phyloP scores from a whole-genome alignment of 1,140 invertebrate species.

The Drosophila gunungcola region DNA sequence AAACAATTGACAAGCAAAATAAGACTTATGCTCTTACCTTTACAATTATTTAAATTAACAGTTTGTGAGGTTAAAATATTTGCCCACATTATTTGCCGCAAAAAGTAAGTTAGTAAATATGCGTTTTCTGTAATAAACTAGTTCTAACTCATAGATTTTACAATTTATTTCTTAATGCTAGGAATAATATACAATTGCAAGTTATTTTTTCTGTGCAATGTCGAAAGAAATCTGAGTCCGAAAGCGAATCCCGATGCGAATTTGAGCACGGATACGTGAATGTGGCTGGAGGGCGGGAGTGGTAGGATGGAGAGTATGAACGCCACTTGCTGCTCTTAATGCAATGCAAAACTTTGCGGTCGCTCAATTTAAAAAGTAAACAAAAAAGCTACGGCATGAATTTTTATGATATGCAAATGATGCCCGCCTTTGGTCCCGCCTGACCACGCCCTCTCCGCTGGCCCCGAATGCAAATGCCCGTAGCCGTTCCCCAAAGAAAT shows the following conservation, averaged over 20 bases:
- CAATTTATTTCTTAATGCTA: not conserved
- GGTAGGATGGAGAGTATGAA: slow-evolving; percentile 12
- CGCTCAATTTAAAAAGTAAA: slow-evolving; percentile 81
- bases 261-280: slow-evolving; percentile 25
- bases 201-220: slow-evolving; percentile 19
- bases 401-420: slow-evolving; percentile 81
- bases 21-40: no score
- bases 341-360: slow-evolving; percentile 79
- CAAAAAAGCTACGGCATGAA: slow-evolving; percentile 77
- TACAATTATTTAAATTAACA: no score
- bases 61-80: no score
- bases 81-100: no score
- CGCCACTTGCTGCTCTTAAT: slow-evolving; percentile 62
- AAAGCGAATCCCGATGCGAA: slow-evolving; percentile 25
- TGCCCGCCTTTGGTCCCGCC: not conserved
- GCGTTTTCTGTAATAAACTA: no score
- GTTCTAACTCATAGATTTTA: no score
- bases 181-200: not conserved
- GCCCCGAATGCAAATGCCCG: slow-evolving; percentile 36
- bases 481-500: slow-evolving; percentile 33
- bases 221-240: slow-evolving; percentile 10
- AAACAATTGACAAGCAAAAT: no score
- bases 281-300: slow-evolving; percentile 1
- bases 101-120: no score
- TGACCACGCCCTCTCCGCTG: slow-evolving; percentile 24